A percentile compares a stretch with the other conserved stretches of the same genome.
These are phyloP conservation scores for Melangyna quadrimaculata DNA, from an alignment of 2,888 invertebrate genomes.

Conservation along the genomic window DNA sequence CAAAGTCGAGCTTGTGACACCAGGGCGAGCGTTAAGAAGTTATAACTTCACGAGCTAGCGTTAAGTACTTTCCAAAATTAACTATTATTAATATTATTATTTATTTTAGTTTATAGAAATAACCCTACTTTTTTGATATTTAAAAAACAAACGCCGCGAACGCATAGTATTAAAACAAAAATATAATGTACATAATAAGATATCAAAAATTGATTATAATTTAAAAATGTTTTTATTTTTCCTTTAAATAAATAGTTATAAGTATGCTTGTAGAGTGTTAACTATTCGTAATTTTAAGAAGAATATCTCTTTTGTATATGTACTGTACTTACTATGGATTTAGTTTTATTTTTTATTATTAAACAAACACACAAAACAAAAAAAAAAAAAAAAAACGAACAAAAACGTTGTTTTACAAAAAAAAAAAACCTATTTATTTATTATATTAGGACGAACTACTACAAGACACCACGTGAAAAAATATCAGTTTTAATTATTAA, in stretches of 20 bases:
- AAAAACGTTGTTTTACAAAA: constrained; percentile 48
- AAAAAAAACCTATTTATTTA: constrained; percentile 61
- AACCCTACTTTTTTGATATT: constrained; percentile 38
- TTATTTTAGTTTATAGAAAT: constrained; percentile 27
- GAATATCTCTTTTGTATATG: constrained; percentile 53
- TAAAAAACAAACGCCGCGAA: background rate
- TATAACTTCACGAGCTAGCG: constrained; percentile 80
- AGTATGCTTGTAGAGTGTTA: constrained; percentile 61
- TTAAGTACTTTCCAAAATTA: constrained; percentile 63
- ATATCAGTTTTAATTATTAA: constrained; percentile 32
- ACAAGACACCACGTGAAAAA: constrained; percentile 41
- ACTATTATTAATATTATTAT: constrained; percentile 43
- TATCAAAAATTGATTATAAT: constrained; percentile 12
- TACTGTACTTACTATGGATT: constrained; percentile 60
- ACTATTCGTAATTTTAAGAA: constrained; percentile 60
- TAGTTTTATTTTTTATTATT: constrained; percentile 37
- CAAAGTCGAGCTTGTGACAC: constrained; percentile 91
- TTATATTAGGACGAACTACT: constrained; percentile 41
- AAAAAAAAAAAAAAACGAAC: constrained; percentile 24
- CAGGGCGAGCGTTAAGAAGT: constrained; percentile 79
- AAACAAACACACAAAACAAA: background rate
- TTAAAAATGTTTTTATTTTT: constrained; percentile 1
- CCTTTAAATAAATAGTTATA: background rate
- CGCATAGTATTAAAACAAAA: constrained; percentile 49
- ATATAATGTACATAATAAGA: constrained; percentile 36